Percentiles rank a stretch among this genome's conserved stretches.
These are phyloP conservation scores for Ia io DNA, from an alignment of 2,113 vertebrate species.

Conservation along the genomic window DNA sequence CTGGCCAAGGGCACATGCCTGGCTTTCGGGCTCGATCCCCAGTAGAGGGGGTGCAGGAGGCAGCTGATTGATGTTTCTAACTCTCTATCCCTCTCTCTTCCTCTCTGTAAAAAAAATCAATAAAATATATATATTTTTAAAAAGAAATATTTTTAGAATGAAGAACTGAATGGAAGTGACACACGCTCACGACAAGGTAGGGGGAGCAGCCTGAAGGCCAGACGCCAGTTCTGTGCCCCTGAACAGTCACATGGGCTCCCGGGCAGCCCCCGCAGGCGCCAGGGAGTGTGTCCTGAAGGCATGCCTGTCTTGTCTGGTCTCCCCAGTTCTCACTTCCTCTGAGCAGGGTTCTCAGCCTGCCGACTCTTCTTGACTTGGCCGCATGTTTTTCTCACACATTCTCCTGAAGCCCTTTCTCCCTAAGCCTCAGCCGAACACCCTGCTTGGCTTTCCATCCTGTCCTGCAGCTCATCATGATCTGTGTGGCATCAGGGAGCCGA, in stretches of 20 bases:
- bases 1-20: no score
- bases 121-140: no score
- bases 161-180: background rate
- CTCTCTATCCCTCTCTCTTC: no score
- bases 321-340: no score
- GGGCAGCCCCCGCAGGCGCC: background rate
- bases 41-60: no score
- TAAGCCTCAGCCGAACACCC: background rate
- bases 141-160: background rate
- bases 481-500: no score
- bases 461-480: background rate
- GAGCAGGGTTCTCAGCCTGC: background rate
- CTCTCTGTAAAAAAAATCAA: no score
- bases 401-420: background rate
- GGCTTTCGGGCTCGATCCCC: no score
- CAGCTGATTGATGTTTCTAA: no score
- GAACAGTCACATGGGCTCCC: background rate
- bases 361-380: no score
- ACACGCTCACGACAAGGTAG: background rate
- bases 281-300: background rate
- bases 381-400: background rate
- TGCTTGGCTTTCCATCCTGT: background rate
- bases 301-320: background rate
- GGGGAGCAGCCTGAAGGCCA: background rate
- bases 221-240: background rate